These are phyloP conservation scores for Cremastinae sp. DNA, from an alignment of 2,888 invertebrate species.

Conservation along the genomic window DNA sequence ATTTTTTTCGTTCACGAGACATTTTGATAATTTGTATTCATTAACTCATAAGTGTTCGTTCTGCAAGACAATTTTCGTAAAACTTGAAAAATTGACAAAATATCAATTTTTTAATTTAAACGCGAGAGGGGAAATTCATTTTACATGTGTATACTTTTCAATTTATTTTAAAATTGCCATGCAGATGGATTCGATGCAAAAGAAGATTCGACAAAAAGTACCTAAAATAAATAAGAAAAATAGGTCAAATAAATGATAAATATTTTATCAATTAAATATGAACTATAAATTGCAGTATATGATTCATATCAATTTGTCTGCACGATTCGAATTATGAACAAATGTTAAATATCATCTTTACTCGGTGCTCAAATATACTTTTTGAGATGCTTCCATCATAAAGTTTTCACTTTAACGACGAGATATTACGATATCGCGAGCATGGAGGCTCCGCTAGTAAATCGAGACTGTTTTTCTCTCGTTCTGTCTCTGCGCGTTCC, in stretches of 20 bases:
- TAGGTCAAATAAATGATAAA: neutral
- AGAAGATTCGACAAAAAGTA: no score
- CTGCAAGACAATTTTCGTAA: conserved; percentile 23
- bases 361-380: neutral
- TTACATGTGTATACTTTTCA: no score
- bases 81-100: neutral
- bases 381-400: conserved; percentile 53
- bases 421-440: conserved; percentile 60
- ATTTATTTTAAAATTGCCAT: no score
- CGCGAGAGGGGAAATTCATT: no score
- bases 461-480: conserved; percentile 43
- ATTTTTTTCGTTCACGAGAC: conserved; percentile 20
- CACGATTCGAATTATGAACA: conserved; percentile 4
- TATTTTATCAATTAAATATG: no score
- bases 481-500: conserved; percentile 32
- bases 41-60: conserved; percentile 21
- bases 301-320: neutral
- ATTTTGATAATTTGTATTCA: conserved; percentile 47
- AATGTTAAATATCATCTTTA: neutral
- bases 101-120: no score
- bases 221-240: no score
- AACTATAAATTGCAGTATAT: no score
- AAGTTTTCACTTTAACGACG: conserved; percentile 64
- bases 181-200: no score
- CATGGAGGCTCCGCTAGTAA: conserved; percentile 11